Percentiles rank a stretch among this genome's conserved stretches.
These are phyloP conservation scores for Thecophora atra DNA, from an alignment of 2,888 invertebrate genomes.

Conservation along the genomic window DNA sequence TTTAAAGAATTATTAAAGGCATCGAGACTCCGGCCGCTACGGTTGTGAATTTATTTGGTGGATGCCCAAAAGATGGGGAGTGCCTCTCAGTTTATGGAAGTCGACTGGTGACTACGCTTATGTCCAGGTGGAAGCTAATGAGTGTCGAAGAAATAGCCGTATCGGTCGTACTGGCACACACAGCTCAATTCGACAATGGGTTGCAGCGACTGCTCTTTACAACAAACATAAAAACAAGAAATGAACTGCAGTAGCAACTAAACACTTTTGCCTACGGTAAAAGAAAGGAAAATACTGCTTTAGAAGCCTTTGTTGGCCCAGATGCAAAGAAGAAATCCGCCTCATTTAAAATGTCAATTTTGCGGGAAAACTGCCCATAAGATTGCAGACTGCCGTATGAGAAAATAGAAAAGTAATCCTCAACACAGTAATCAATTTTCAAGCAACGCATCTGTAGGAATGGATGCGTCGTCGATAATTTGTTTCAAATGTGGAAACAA, in stretches of 20 bases:
- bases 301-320: neutral
- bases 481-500: too few species aligned
- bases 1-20: constrained; percentile 7
- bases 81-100: constrained; percentile 33
- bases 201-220: neutral
- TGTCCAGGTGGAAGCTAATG: constrained; percentile 38
- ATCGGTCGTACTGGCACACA: constrained; percentile 35
- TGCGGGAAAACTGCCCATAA: constrained; percentile 33
- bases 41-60: constrained; percentile 30
- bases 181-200: constrained; percentile 37
- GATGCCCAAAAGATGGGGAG: constrained; percentile 35
- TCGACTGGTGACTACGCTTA: constrained; percentile 24
- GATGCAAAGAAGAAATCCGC: neutral
- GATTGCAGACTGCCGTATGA: constrained; percentile 32
- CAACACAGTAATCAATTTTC: neutral
- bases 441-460: too few species aligned
- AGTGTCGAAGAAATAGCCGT: constrained; percentile 38
- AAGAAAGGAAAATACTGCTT: constrained; percentile 32
- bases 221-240: constrained; percentile 27
- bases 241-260: constrained; percentile 32
- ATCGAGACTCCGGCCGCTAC: too few species aligned
- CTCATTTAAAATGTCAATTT: constrained; percentile 24
- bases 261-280: constrained; percentile 36
- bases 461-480: too few species aligned
- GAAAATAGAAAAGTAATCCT: constrained; percentile 18